Percentiles rank a stretch among this genome's conserved stretches.
Evolutionary conservation across 2,888 invertebrate genomes (phyloP).

Genomic region (Vanessa cardui): DNA sequence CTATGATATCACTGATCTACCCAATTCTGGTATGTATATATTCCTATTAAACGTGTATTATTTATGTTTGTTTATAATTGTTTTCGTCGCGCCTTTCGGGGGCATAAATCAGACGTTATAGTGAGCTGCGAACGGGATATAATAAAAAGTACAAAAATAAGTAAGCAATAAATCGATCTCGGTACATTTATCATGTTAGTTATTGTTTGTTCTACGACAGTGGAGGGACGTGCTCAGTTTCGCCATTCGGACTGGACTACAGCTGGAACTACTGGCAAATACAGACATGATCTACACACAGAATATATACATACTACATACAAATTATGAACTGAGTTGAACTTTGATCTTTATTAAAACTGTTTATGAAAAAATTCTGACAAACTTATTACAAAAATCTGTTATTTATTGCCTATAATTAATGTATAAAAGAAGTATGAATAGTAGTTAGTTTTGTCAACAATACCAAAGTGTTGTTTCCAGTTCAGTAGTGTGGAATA

Average conservation of each 20-base stretch:
- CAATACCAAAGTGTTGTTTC: too few species aligned
- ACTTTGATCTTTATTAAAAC: background rate
- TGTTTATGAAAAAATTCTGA: too few species aligned
- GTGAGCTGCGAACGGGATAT: conserved; percentile 50
- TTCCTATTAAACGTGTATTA: conserved; percentile 27
- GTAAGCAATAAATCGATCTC: conserved; percentile 59
- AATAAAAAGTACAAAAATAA: conserved; percentile 66
- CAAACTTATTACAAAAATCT: too few species aligned
- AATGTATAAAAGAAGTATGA: too few species aligned
- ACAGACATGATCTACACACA: background rate
- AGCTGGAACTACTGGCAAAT: conserved; percentile 4
- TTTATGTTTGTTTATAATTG: conserved; percentile 43
- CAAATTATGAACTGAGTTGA: background rate
- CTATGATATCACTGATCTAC: background rate
- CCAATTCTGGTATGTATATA: conserved; percentile 18
- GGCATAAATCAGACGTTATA: conserved; percentile 52
- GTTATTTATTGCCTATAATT: too few species aligned
- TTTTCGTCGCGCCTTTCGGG: conserved; percentile 46
- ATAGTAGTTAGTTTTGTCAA: too few species aligned
- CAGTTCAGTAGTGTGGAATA: too few species aligned
- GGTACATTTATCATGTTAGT: conserved; percentile 63
- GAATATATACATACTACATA: background rate
- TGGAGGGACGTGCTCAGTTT: conserved; percentile 29
- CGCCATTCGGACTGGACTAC: conserved; percentile 19
- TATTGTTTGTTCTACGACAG: conserved; percentile 57